phyloP scores from a whole-genome alignment of 2,113 vertebrate species.

The Empidonax alnorum region DNA sequence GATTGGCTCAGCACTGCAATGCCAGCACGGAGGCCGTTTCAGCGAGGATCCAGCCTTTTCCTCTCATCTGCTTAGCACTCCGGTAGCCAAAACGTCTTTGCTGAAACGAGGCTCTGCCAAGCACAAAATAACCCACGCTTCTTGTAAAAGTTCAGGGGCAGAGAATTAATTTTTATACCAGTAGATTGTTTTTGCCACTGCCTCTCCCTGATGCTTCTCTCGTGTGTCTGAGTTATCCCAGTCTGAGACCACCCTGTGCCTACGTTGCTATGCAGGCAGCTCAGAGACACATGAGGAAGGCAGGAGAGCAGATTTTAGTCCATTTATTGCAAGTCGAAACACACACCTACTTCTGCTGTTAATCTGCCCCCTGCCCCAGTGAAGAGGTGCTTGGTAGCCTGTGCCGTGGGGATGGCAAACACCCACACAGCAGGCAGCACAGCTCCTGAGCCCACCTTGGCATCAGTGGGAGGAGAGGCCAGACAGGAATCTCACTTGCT shows the following conservation, averaged over 20 bases:
- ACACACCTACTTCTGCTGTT: neutral
- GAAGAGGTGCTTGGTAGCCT: neutral
- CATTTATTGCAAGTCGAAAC: accelerated
- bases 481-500: neutral
- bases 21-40: constrained; percentile 8
- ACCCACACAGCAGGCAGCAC: accelerated
- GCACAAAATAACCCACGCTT: neutral
- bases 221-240: neutral
- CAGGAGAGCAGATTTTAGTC: neutral
- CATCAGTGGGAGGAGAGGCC: accelerated
- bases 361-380: neutral
- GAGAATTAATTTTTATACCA: neutral
- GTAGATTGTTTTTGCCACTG: neutral
- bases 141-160: neutral
- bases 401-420: neutral
- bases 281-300: accelerated
- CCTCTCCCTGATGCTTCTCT: accelerated
- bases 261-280: neutral
- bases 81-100: neutral
- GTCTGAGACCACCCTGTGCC: accelerated
- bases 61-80: constrained; percentile 5
- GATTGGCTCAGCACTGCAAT: neutral
- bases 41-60: neutral
- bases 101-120: neutral
- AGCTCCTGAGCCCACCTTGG: neutral